Conservation (phyloP, 2,888 invertebrate species). For the Diarsia dahlii region DNA sequence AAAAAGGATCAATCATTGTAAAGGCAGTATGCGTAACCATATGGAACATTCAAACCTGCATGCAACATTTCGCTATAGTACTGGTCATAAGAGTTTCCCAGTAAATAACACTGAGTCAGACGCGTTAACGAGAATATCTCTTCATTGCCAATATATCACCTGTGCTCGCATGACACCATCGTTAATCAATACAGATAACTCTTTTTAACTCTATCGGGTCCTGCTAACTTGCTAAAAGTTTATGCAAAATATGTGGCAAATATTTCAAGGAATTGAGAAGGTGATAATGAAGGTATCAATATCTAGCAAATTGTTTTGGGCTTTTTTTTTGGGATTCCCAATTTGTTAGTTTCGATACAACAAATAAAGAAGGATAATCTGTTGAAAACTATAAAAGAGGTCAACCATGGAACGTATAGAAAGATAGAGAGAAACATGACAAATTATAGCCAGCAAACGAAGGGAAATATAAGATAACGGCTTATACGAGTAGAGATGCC, state of each 20-base stretch:
- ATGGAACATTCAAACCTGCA: neutral
- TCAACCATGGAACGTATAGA: neutral
- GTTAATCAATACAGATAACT: slow-evolving; percentile 59
- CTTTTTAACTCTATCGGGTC: slow-evolving; percentile 35
- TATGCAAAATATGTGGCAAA: slow-evolving; percentile 18
- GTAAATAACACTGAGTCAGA: slow-evolving; percentile 42
- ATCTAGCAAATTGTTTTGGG: neutral
- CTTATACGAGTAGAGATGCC: neutral
- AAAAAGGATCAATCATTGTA: neutral
- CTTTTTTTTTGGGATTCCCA: neutral
- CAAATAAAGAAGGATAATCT: neutral
- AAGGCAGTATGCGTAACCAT: neutral
- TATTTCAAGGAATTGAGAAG: slow-evolving; percentile 3
- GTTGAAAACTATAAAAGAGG: neutral
- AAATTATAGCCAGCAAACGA: neutral
- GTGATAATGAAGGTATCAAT: neutral
- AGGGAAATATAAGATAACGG: neutral
- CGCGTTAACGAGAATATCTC: slow-evolving; percentile 36
- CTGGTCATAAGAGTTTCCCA: slow-evolving; percentile 4
- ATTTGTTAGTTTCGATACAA: neutral
- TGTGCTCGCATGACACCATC: slow-evolving; percentile 55
- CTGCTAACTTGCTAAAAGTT: slow-evolving; percentile 21
- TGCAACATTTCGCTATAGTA: neutral
- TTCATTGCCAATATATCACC: slow-evolving; percentile 61
- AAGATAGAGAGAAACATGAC: neutral